phyloP scores from a whole-genome alignment of 2,888 invertebrate genomes.

The Pheosia tremula region DNA sequence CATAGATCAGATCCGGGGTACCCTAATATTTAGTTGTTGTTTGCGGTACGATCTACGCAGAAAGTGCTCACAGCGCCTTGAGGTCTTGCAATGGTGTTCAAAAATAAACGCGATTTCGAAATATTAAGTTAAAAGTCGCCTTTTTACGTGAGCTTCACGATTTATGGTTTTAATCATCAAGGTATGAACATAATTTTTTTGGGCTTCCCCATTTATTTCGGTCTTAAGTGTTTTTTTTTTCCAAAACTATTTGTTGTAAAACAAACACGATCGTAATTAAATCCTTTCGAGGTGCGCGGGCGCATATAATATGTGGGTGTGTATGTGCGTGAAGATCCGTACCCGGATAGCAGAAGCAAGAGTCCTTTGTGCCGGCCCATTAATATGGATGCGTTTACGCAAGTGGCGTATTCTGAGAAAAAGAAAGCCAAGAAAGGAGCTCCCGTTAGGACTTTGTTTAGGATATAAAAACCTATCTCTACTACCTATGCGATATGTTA shows the following conservation, averaged over 20 bases:
- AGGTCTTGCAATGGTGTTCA: too few relatives aligned
- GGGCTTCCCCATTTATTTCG: too few relatives aligned
- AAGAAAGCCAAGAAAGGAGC: conserved; percentile 1
- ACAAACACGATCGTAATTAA: conserved; percentile 42
- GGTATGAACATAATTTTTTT: too few relatives aligned
- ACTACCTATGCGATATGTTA: too few relatives aligned
- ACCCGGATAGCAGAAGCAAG: conserved; percentile 24
- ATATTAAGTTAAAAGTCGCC: too few relatives aligned
- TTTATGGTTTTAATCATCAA: too few relatives aligned
- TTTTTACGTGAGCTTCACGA: too few relatives aligned
- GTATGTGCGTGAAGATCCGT: conserved; percentile 53
- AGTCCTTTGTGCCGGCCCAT: conserved; percentile 36
- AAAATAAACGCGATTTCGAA: too few relatives aligned
- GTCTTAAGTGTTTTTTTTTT: neutral
- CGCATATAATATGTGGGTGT: conserved; percentile 26
- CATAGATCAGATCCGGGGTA: too few relatives aligned
- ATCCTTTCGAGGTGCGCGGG: conserved; percentile 40
- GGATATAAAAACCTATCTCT: neutral
- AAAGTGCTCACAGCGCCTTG: too few relatives aligned
- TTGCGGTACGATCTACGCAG: too few relatives aligned
- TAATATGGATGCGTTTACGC: conserved; percentile 42
- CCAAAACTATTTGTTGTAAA: conserved; percentile 2
- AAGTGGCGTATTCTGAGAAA: conserved; percentile 25
- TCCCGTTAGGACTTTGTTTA: neutral
- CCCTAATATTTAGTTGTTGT: too few relatives aligned